These are phyloP conservation scores for Diadegma fenestrale DNA, from an alignment of 2,888 invertebrate species.

Conservation along the genomic window DNA sequence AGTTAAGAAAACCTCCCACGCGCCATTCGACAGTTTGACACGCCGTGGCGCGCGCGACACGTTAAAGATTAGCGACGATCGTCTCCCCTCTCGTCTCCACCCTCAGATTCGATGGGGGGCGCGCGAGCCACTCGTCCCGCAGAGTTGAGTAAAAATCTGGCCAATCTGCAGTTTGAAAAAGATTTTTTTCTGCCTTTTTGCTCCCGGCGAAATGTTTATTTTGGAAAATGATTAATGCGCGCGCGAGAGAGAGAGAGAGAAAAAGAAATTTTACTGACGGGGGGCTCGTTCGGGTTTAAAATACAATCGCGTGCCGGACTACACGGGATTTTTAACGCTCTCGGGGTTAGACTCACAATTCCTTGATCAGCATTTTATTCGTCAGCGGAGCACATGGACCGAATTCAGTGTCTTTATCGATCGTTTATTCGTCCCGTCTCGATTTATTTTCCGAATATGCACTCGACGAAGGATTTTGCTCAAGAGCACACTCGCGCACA, in stretches of 20 bases:
- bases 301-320: background rate
- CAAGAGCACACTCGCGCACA: constrained; percentile 57
- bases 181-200: background rate
- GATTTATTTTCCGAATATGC: constrained; percentile 19
- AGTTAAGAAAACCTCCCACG: constrained; percentile 45
- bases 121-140: constrained; percentile 9
- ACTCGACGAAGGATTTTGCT: constrained; percentile 31
- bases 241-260: background rate
- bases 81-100: constrained; percentile 24
- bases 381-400: constrained; percentile 80
- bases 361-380: constrained; percentile 83
- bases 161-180: background rate
- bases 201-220: background rate
- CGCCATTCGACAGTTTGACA: constrained; percentile 64
- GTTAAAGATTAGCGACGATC: constrained; percentile 67
- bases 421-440: constrained; percentile 17
- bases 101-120: background rate
- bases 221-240: background rate
- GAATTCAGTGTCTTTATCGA: constrained; percentile 33
- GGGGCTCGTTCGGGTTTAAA: constrained; percentile 7
- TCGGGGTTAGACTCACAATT: constrained; percentile 80
- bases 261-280: background rate
- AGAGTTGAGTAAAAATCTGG: background rate
- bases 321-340: background rate
- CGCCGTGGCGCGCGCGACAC: constrained; percentile 64